Conservation (phyloP, 2,888 invertebrate genomes). For the Limnephilus marmoratus region DNA sequence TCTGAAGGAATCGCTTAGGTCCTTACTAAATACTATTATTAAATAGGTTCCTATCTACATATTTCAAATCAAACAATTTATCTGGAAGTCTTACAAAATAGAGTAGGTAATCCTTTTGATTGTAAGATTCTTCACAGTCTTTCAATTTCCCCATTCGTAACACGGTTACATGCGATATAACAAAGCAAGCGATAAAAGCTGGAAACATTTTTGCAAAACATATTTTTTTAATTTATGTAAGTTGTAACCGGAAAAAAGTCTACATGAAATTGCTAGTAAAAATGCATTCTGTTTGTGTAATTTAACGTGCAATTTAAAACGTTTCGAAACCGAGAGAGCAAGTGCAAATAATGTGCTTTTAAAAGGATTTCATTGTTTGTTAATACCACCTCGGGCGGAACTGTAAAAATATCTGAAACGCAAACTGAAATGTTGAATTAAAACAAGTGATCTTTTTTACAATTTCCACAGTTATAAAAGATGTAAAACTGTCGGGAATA, state of each 20-base stretch:
- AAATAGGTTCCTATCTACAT: too few species aligned
- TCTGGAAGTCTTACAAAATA: too few species aligned
- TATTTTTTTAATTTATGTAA: neutral
- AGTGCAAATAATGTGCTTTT: constrained; percentile 21
- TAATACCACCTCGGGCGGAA: neutral
- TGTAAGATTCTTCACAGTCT: too few species aligned
- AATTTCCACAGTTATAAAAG: neutral
- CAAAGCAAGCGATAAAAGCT: neutral
- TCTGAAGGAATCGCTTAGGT: too few species aligned
- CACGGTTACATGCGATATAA: neutral
- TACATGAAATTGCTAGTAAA: neutral
- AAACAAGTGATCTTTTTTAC: neutral
- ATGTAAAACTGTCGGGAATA: neutral
- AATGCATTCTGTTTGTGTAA: neutral
- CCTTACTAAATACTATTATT: too few species aligned
- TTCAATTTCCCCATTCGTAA: neutral
- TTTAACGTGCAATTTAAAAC: neutral
- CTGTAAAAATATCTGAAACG: neutral
- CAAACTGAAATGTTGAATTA: neutral
- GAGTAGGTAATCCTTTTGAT: too few species aligned
- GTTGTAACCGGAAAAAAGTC: neutral
- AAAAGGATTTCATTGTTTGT: constrained; percentile 23
- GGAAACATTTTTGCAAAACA: neutral
- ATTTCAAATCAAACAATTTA: too few species aligned
- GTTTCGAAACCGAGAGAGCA: neutral